A percentile compares a stretch with the other conserved stretches of the same genome.
phyloP scores from a whole-genome alignment of 2,797 vertebrate species.

The Myiotriccus ornatus region DNA sequence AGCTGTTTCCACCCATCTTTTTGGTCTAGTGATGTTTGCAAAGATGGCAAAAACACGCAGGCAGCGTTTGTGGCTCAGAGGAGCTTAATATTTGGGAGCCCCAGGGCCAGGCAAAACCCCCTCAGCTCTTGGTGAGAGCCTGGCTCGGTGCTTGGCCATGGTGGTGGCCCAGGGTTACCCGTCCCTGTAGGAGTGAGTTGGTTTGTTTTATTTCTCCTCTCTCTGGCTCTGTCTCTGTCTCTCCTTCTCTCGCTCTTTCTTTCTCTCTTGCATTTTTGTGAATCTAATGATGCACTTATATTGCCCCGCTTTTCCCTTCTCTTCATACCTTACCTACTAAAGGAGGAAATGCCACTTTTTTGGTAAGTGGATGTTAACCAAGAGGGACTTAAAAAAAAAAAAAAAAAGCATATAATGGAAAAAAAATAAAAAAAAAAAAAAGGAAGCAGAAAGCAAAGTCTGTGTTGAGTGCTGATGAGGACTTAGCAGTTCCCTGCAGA shows the following conservation, averaged over 20 bases:
- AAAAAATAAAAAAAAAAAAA: slow-evolving; percentile 73
- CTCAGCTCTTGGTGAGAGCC: not conserved
- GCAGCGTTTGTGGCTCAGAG: not conserved
- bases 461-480: slow-evolving; percentile 96
- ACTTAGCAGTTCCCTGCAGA: slow-evolving; percentile 96
- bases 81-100: not conserved
- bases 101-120: not conserved
- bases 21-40: not conserved
- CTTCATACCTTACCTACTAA: slow-evolving; percentile 99
- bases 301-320: slow-evolving; percentile 99
- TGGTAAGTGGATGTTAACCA: slow-evolving; percentile 99
- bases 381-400: slow-evolving; percentile 88
- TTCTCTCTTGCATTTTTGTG: slow-evolving; percentile 99
- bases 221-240: slow-evolving; percentile 62
- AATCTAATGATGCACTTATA: slow-evolving; percentile 99
- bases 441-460: slow-evolving; percentile 75
- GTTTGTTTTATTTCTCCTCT: slow-evolving; percentile 85
- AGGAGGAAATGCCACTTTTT: slow-evolving; percentile 99
- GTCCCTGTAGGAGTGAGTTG: slow-evolving; percentile 86
- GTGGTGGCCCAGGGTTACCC: not conserved
- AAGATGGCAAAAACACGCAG: not conserved
- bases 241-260: slow-evolving; percentile 76
- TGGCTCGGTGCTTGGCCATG: not conserved
- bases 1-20: not conserved
- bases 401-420: slow-evolving; percentile 81